These are phyloP conservation scores for Bhutanitis thaidina DNA, from an alignment of 2,888 invertebrate genomes.

Conservation along the genomic window DNA sequence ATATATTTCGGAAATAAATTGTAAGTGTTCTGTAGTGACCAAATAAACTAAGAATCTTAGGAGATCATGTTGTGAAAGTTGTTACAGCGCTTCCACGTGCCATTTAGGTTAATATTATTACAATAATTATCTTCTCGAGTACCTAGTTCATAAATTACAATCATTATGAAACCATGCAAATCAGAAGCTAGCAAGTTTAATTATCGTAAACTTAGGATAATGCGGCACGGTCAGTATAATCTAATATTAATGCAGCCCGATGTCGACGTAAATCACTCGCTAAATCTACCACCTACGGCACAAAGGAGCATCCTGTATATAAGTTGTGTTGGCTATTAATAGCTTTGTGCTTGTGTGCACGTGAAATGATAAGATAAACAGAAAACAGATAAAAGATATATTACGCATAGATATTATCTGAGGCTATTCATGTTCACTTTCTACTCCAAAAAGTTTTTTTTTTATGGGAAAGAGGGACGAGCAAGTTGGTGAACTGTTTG, in stretches of 20 bases:
- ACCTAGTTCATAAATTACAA: neutral
- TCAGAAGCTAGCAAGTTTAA: conserved; percentile 5
- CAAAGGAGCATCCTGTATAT: conserved; percentile 16
- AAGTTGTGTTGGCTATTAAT: conserved; percentile 8
- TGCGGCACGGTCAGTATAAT: conserved; percentile 13
- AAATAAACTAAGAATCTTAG: too few relatives aligned
- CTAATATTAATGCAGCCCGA: conserved; percentile 11
- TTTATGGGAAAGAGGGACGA: too few relatives aligned
- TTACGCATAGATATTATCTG: neutral
- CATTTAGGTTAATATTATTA: too few relatives aligned
- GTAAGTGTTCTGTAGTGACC: too few relatives aligned
- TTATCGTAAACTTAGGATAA: conserved; percentile 12
- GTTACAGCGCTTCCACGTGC: too few relatives aligned
- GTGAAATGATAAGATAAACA: conserved; percentile 1
- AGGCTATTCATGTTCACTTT: too few relatives aligned
- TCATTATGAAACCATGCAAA: conserved; percentile 5
- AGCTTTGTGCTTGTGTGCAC: conserved; percentile 4
- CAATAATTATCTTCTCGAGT: neutral
- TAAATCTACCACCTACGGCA: neutral
- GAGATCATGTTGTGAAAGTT: too few relatives aligned
- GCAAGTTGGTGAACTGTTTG: too few relatives aligned
- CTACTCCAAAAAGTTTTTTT: too few relatives aligned
- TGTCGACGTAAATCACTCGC: conserved; percentile 15
- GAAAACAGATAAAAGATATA: neutral
- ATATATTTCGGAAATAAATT: too few relatives aligned